Conservation (phyloP, 1,140 invertebrate genomes). For the Pteromalus puparum region DNA sequence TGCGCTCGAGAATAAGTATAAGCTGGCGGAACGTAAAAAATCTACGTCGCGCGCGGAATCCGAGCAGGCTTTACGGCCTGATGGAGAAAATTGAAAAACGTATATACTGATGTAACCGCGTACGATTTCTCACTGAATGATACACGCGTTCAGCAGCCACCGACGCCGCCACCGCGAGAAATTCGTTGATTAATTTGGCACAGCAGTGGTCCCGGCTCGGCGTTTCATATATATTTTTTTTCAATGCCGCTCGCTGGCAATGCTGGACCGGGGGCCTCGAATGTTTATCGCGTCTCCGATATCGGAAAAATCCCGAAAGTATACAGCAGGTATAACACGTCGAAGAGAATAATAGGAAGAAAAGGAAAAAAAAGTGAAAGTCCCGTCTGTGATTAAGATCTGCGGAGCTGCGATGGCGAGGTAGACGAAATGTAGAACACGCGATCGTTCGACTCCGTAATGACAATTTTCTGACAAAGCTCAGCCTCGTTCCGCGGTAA, state of each 20-base stretch:
- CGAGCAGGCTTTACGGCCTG: constrained; percentile 2
- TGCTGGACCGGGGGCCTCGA: background rate
- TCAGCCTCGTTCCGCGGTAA: background rate
- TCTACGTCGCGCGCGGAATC: background rate
- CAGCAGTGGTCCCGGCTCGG: background rate
- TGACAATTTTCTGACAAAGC: background rate
- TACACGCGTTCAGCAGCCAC: background rate
- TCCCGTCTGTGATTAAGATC: background rate
- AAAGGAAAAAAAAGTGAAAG: background rate
- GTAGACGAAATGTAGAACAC: background rate
- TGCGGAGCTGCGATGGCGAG: background rate
- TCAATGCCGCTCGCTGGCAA: background rate
- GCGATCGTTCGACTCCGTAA: background rate
- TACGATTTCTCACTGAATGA: background rate
- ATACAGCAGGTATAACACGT: background rate
- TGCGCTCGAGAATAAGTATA: background rate
- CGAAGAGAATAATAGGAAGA: background rate
- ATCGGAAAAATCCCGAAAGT: constrained; percentile 15
- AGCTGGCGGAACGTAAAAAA: constrained; percentile 15
- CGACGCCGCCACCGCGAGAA: no score
- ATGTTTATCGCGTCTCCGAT: constrained; percentile 23
- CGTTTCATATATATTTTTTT: background rate
- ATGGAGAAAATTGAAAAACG: background rate
- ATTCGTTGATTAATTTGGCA: background rate
- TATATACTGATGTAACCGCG: background rate